Conservation (phyloP, 2,797 vertebrate genomes). For the Ctenopoma multispine region DNA sequence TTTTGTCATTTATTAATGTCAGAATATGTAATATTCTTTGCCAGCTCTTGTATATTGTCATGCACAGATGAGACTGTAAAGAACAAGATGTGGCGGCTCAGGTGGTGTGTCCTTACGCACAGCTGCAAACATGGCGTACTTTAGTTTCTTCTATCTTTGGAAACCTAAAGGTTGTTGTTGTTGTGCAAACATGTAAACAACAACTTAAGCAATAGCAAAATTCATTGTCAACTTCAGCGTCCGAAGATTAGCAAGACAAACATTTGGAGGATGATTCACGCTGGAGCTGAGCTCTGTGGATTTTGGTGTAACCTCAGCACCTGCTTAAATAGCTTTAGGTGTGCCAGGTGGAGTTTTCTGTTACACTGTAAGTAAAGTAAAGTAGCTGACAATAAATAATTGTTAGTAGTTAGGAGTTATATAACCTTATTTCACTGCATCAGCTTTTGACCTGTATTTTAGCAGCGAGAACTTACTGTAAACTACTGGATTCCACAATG, state of each 20-base stretch:
- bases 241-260: conserved; percentile 35
- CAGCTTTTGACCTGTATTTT: too few relatives aligned
- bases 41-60: not conserved
- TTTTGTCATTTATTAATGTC: not conserved
- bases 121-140: not conserved
- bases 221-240: conserved; percentile 31
- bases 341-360: not conserved
- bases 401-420: too few relatives aligned
- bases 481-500: not conserved
- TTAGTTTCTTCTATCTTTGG: not conserved
- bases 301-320: conserved; percentile 16
- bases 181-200: conserved; percentile 47
- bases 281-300: not conserved
- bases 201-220: conserved; percentile 30
- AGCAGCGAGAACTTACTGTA: too few relatives aligned
- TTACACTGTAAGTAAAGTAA: too few relatives aligned
- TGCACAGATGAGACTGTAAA: too few relatives aligned
- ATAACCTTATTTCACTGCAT: too few relatives aligned
- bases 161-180: not conserved
- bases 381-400: too few relatives aligned
- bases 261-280: conserved; percentile 27
- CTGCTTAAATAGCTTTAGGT: not conserved
- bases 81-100: not conserved
- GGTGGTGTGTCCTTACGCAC: not conserved
- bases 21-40: not conserved